phyloP scores from a whole-genome alignment of 2,888 invertebrate genomes.

The Limnephilus auricula region DNA sequence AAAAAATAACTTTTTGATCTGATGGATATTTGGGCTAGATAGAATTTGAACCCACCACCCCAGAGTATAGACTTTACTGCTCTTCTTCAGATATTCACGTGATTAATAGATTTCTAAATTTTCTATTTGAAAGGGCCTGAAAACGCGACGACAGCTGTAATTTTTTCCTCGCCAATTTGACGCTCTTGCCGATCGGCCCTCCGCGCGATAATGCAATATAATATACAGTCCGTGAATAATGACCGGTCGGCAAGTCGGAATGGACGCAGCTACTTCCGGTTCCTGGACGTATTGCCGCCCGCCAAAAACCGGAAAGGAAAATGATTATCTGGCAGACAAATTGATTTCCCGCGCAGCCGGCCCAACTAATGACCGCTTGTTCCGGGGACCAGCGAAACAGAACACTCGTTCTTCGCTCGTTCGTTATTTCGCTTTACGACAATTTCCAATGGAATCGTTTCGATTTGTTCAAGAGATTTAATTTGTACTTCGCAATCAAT shows the following conservation, averaged over 20 bases:
- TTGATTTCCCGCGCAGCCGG: slow-evolving; percentile 57
- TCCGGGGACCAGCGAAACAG: not conserved
- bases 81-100: not conserved
- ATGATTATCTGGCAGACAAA: slow-evolving; percentile 58
- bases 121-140: not conserved
- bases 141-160: not conserved
- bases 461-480: not conserved
- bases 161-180: not conserved
- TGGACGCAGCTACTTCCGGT: slow-evolving; percentile 6
- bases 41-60: too few species aligned
- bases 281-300: slow-evolving; percentile 35
- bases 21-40: too few species aligned
- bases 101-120: not conserved
- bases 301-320: slow-evolving; percentile 50
- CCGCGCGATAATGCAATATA: not conserved
- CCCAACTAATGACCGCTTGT: slow-evolving; percentile 54
- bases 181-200: not conserved
- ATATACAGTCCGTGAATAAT: not conserved
- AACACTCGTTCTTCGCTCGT: not conserved
- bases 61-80: not conserved
- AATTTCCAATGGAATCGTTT: not conserved
- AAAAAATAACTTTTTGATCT: too few species aligned
- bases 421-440: not conserved
- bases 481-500: not conserved
- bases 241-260: not conserved